Conservation (phyloP, 2,888 invertebrate genomes). For the Gandaritis pyraliata region DNA sequence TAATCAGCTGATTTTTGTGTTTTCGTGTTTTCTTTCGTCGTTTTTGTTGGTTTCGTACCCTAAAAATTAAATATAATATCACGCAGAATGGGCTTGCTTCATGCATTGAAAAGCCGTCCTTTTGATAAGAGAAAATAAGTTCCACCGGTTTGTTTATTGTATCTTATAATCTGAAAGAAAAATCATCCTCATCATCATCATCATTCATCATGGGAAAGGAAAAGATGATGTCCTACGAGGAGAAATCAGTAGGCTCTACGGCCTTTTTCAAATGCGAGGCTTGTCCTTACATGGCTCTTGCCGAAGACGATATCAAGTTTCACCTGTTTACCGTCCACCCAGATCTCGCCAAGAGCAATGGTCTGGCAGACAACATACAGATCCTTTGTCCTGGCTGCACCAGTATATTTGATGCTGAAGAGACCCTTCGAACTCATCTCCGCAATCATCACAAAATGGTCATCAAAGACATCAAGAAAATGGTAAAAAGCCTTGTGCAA, state of each 20-base stretch:
- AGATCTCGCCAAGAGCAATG: slow-evolving; percentile 79
- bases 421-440: slow-evolving; percentile 86
- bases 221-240: slow-evolving; percentile 78
- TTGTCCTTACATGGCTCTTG: slow-evolving; percentile 82
- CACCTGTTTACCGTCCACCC: slow-evolving; percentile 80
- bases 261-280: slow-evolving; percentile 82
- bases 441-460: slow-evolving; percentile 88
- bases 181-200: too few relatives aligned
- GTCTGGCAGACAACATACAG: slow-evolving; percentile 79
- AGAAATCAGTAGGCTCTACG: slow-evolving; percentile 78
- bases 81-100: too few relatives aligned
- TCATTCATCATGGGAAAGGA: slow-evolving; percentile 59
- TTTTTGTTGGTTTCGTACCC: too few relatives aligned
- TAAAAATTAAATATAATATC: too few relatives aligned
- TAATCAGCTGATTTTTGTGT: too few relatives aligned
- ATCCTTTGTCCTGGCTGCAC: slow-evolving; percentile 88
- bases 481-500: slow-evolving; percentile 83
- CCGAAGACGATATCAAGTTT: slow-evolving; percentile 80
- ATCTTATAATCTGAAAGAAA: too few relatives aligned
- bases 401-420: slow-evolving; percentile 86
- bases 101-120: too few relatives aligned
- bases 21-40: too few relatives aligned
- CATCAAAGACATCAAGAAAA: slow-evolving; percentile 83
- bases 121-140: too few relatives aligned
- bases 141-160: too few relatives aligned